These are phyloP conservation scores for Cynodonichthys magdalenae DNA, from an alignment of 2,797 vertebrate genomes.

Conservation along the genomic window DNA sequence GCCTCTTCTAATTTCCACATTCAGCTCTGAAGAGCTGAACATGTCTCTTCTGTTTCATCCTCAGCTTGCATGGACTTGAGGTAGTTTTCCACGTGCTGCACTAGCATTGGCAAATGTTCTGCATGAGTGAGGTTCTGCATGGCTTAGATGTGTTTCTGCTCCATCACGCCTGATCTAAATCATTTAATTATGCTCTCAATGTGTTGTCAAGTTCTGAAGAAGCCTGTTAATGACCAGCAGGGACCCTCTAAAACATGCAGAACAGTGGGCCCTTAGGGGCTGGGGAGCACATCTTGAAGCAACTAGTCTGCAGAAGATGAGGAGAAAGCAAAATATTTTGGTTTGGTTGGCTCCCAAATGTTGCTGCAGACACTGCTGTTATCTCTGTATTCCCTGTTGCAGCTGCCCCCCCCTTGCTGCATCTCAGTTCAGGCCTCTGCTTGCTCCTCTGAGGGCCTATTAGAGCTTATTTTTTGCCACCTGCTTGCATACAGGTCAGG, in stretches of 20 bases:
- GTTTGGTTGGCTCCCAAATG: conserved; percentile 1
- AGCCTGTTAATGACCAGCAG: no score
- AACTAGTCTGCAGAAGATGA: neutral
- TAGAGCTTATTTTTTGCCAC: conserved; percentile 48
- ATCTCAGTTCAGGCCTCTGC: conserved; percentile 18
- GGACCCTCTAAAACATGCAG: no score
- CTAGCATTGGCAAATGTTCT: conserved; percentile 21
- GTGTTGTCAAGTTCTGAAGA: no score
- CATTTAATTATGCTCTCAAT: no score
- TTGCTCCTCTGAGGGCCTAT: conserved; percentile 59
- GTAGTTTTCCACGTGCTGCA: conserved; percentile 8
- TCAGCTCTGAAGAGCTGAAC: conserved; percentile 20
- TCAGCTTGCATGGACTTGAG: conserved; percentile 20
- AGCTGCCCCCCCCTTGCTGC: neutral
- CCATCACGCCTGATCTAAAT: no score
- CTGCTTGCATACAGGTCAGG: conserved; percentile 70
- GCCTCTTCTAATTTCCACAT: conserved; percentile 25
- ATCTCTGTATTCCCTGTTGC: conserved; percentile 14
- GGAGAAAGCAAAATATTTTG: neutral
- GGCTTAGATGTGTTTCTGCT: no score
- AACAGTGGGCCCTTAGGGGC: no score
- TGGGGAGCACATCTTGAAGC: neutral
- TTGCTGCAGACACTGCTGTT: neutral
- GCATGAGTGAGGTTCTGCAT: neutral
- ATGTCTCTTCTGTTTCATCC: conserved; percentile 25